A percentile compares a stretch with the other conserved stretches of the same genome.
These are phyloP conservation scores for Propithecus coquereli DNA, from an alignment of 2,113 vertebrate genomes.

Conservation along the genomic window DNA sequence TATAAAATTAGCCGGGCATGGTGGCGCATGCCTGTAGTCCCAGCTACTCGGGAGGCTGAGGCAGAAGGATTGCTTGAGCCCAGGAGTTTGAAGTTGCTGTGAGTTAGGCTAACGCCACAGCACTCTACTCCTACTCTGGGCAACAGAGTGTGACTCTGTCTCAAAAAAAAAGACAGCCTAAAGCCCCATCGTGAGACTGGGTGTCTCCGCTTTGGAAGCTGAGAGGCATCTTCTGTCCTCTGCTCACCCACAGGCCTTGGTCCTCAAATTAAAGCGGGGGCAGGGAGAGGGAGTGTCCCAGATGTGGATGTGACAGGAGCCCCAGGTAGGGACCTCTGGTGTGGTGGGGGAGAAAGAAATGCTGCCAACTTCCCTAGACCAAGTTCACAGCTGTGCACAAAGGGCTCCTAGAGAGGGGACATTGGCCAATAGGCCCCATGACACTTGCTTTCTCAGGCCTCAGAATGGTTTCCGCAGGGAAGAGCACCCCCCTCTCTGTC, in stretches of 20 bases:
- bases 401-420: background rate
- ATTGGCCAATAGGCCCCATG: background rate
- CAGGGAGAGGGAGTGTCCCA: background rate
- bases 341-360: background rate
- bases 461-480: background rate
- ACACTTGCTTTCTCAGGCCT: background rate
- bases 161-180: background rate
- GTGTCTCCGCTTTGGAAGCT: background rate
- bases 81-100: no score
- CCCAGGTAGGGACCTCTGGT: background rate
- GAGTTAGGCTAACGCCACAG: no score
- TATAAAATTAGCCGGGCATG: no score
- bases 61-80: no score
- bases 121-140: no score
- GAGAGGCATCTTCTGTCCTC: background rate
- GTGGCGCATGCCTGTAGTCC: no score
- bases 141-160: no score
- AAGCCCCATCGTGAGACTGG: background rate
- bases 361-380: background rate
- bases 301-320: background rate
- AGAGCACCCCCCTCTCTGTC: no score
- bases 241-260: background rate
- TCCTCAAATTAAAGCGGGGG: background rate
- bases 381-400: background rate
- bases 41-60: no score